Conservation (phyloP, 2,888 invertebrate genomes). For the Ochropleura leucogaster region DNA sequence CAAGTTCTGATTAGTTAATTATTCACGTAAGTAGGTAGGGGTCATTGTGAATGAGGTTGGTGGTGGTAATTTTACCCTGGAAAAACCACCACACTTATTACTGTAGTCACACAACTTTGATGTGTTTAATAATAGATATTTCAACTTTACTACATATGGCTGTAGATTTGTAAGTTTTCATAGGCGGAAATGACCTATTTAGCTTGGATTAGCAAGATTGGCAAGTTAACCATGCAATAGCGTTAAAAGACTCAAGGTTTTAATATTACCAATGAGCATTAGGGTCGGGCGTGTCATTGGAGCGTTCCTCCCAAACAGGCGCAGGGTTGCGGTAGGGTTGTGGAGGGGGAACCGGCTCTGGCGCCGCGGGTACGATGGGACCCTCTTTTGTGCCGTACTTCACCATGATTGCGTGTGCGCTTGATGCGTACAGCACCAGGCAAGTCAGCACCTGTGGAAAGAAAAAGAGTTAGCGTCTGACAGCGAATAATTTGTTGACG, state of each 20-base stretch:
- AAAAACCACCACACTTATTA: background rate
- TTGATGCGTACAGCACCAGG: conserved; percentile 85
- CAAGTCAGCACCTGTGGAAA: conserved; percentile 81
- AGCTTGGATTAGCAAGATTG: background rate
- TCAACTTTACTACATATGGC: background rate
- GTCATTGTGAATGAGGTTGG: background rate
- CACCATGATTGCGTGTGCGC: conserved; percentile 91
- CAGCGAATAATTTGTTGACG: too few species aligned
- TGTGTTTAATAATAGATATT: background rate
- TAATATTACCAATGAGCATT: conserved; percentile 90
- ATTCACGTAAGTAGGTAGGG: background rate
- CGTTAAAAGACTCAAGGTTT: background rate
- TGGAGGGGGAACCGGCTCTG: conserved; percentile 85
- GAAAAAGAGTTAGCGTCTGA: background rate
- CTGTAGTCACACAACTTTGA: background rate
- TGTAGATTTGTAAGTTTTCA: background rate
- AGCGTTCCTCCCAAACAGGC: conserved; percentile 91
- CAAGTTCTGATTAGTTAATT: background rate
- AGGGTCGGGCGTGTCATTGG: conserved; percentile 91
- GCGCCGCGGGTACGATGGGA: conserved; percentile 91
- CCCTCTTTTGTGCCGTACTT: conserved; percentile 91
- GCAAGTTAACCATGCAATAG: background rate
- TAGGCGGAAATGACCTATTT: background rate
- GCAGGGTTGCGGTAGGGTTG: conserved; percentile 90
- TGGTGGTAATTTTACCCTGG: background rate